phyloP scores from a whole-genome alignment of 2,113 vertebrate genomes.

The Poicephalus meyeri region DNA sequence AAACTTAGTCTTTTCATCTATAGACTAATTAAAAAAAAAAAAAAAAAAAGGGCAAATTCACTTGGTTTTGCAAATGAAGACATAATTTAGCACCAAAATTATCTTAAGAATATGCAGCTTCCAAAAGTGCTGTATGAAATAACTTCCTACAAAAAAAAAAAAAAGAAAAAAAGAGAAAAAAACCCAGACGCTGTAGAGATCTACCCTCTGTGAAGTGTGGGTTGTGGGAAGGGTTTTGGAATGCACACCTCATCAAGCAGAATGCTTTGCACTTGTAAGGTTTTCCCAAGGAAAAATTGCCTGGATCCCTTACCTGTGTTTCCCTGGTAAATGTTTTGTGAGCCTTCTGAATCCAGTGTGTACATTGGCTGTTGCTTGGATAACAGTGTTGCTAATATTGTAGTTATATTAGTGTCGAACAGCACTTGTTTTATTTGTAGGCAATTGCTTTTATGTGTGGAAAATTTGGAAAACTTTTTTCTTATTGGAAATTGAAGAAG shows the following conservation, averaged over 20 bases:
- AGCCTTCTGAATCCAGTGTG: not conserved
- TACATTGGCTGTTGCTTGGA: not conserved
- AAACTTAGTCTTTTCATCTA: not conserved
- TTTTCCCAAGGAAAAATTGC: not conserved
- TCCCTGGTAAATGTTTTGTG: not conserved
- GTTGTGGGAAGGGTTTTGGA: not conserved
- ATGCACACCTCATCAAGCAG: not conserved
- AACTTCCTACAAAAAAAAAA: rapidly evolving
- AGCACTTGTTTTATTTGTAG: not conserved
- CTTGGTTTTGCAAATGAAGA: not conserved
- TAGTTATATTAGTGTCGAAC: rapidly evolving
- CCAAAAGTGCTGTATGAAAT: not conserved
- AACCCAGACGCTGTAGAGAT: rapidly evolving
- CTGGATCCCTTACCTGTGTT: not conserved
- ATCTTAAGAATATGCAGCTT: not conserved
- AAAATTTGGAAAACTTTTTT: not conserved
- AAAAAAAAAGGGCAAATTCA: not conserved
- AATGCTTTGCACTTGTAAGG: not conserved
- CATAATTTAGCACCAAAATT: not conserved
- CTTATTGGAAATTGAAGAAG: not conserved
- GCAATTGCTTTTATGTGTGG: rapidly evolving
- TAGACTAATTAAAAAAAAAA: not conserved
- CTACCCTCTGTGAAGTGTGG: not conserved
- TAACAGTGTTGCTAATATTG: not conserved
- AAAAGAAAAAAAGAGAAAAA: rapidly evolving